phyloP scores from a whole-genome alignment of 2,888 invertebrate species.

The Calameuta pallipes region DNA sequence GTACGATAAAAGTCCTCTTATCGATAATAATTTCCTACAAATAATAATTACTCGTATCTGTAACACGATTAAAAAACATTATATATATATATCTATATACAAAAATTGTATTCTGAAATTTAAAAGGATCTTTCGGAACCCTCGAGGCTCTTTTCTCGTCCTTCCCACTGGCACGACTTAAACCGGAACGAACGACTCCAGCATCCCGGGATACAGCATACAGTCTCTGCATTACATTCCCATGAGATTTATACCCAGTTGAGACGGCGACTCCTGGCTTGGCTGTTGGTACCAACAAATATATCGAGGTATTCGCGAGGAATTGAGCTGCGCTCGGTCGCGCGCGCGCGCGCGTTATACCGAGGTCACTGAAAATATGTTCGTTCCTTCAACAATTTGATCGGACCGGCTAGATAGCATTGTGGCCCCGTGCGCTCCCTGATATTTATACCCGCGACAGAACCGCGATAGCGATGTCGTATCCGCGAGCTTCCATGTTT shows the following conservation, averaged over 20 bases:
- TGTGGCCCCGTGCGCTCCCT: slow-evolving; percentile 41
- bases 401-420: slow-evolving; percentile 59
- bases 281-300: slow-evolving; percentile 50
- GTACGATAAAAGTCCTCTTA: too few species aligned
- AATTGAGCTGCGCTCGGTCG: slow-evolving; percentile 53
- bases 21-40: too few species aligned
- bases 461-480: slow-evolving; percentile 32
- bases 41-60: too few species aligned
- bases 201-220: too few species aligned
- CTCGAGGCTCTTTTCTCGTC: too few species aligned
- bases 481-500: slow-evolving; percentile 33
- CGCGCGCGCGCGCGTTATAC: slow-evolving; percentile 31
- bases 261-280: slow-evolving; percentile 35
- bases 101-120: too few species aligned
- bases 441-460: slow-evolving; percentile 55
- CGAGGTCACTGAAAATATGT: slow-evolving; percentile 62
- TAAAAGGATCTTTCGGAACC: too few species aligned
- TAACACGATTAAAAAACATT: too few species aligned
- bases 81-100: too few species aligned
- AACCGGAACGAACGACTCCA: too few species aligned
- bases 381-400: slow-evolving; percentile 64
- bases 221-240: slow-evolving; percentile 41
- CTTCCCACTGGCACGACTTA: too few species aligned
- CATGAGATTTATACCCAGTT: slow-evolving; percentile 48
- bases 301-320: slow-evolving; percentile 61